Evolutionary conservation across 2,113 vertebrate species (phyloP).

Genomic region (Semnopithecus entellus): DNA sequence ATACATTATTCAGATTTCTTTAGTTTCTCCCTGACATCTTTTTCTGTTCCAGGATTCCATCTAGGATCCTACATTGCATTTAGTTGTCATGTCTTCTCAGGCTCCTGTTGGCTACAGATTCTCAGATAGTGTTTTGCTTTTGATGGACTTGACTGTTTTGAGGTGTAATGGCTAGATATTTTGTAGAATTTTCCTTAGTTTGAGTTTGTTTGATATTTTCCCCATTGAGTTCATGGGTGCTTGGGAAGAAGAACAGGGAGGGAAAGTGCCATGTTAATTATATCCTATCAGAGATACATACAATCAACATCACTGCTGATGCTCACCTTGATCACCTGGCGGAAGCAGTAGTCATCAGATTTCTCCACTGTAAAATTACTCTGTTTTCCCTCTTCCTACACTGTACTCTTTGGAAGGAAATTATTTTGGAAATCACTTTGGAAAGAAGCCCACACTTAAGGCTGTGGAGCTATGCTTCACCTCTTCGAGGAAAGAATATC

Average conservation of each 20-base stretch:
- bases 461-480: too few species aligned
- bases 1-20: not conserved
- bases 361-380: not conserved
- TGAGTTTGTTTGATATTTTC: not conserved
- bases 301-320: fast-evolving
- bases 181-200: not conserved
- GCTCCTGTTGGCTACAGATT: not conserved
- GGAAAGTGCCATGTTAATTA: too few species aligned
- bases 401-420: not conserved
- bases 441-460: not conserved
- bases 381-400: fast-evolving
- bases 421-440: not conserved
- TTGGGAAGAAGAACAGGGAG: not conserved
- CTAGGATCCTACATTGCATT: not conserved
- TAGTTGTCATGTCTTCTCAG: not conserved
- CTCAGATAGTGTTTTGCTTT: not conserved
- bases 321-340: too few species aligned
- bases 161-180: not conserved
- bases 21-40: not conserved
- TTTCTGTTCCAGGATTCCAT: not conserved
- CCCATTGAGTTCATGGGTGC: not conserved
- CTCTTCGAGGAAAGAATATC: not conserved
- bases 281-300: not conserved
- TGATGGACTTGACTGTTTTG: not conserved
- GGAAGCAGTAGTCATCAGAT: not conserved